Evolutionary conservation across 2,797 vertebrate species (phyloP), one percentile per base, ranked within the genome.

Genomic region (Clamator glandarius): DNA sequence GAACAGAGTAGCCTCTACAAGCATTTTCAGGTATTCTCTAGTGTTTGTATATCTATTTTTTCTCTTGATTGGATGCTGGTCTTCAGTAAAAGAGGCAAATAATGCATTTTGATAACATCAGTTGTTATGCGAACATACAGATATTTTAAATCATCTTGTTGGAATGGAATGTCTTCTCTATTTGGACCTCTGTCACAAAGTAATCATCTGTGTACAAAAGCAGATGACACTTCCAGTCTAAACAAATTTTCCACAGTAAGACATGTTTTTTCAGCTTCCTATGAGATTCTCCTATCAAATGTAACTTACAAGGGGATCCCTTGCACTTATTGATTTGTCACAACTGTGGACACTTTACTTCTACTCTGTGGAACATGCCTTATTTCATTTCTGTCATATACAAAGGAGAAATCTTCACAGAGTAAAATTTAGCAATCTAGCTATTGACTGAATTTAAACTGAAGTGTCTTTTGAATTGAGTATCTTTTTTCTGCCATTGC

Each of bases 201-300:
- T 24, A 46, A 50, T n/a, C 18, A 61, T 25, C 28, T 50, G 1
- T 24, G 11, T 35, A 41, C 1, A 2, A 76, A 74, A 85, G 33
- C 29, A 72, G 11, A 48, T 44, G 64, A 23, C 12, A n/a, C 1
- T 3, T 55, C 19, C 33, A 89, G 23, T 59, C 10, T 29, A 61
- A 84, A 75, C 12, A 50, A 33, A 50, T 51, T 59, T 50, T 44
- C 24, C 15, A 35, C 17, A 44, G 28, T 6, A 74, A 57, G 46
- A 36, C 4, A 9, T 0, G 0, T 13, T 23, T 31, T 52, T 75
- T 36, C 36, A 70, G 2, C 16, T 48, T 14, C 55, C 54, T 51
- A 1, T 36, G 35, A 46, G 35, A 50, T 58, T 63, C 23, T 62
- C 68, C 87, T 36, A 67, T 68, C 54, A 28, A 4, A 1, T 18